A percentile compares a stretch with the other conserved stretches of the same genome.
These are phyloP conservation scores for Eustalomyia histrio DNA, from an alignment of 2,888 invertebrate genomes.

Conservation along the genomic window DNA sequence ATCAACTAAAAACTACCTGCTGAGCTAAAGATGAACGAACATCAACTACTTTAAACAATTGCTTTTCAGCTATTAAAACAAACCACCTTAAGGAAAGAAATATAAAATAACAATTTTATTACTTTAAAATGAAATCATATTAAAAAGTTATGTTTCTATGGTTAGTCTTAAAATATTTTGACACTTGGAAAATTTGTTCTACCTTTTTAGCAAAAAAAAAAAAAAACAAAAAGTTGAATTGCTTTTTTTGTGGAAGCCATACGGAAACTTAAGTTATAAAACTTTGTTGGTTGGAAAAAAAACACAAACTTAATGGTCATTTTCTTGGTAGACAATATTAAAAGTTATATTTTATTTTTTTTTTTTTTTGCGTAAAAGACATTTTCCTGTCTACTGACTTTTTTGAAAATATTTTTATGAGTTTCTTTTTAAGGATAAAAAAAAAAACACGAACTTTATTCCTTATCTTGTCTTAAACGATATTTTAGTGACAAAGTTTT, in stretches of 20 bases:
- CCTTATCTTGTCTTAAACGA: background rate
- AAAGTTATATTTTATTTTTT: background rate
- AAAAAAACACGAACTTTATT: background rate
- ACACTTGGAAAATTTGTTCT: background rate
- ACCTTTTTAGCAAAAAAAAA: background rate
- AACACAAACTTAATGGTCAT: background rate
- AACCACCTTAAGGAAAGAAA: no score
- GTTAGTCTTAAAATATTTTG: background rate
- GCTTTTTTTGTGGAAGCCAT: background rate
- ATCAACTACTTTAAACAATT: no score
- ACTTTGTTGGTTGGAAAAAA: background rate
- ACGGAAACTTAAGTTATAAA: background rate
- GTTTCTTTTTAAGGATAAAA: background rate
- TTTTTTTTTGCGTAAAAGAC: background rate
- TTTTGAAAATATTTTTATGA: conserved; percentile 2
- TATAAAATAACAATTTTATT: no score
- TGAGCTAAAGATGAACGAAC: no score
- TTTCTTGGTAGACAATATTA: background rate
- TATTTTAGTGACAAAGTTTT: background rate
- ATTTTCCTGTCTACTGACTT: background rate
- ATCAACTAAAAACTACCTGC: no score
- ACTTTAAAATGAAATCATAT: background rate
- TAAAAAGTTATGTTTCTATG: background rate
- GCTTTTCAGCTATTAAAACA: no score
- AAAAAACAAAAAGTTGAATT: background rate